A percentile compares a stretch with the other conserved stretches of the same genome.
Conservation (phyloP, 2,888 invertebrate species). For the Myopa testacea region DNA sequence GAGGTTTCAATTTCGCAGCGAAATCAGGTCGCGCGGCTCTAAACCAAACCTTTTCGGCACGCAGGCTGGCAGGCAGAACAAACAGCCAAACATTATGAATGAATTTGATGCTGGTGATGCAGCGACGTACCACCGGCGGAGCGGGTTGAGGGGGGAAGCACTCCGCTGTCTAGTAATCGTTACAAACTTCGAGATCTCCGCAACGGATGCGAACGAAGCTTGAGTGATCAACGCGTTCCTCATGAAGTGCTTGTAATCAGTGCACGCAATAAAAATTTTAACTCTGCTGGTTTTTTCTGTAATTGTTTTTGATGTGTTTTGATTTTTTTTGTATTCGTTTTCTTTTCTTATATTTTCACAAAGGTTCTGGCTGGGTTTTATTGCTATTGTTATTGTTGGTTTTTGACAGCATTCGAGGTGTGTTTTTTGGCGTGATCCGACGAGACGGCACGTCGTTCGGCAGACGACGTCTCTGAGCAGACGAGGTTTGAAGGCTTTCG, state of each 20-base stretch:
- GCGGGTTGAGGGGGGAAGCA: neutral
- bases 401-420: constrained; percentile 52
- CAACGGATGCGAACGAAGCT: neutral
- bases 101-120: constrained; percentile 24
- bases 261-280: constrained; percentile 61
- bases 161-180: neutral
- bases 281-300: constrained; percentile 45
- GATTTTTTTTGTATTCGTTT: neutral
- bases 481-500: constrained; percentile 25
- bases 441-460: constrained; percentile 55
- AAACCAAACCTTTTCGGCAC: neutral
- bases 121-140: neutral
- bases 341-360: constrained; percentile 2
- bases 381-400: constrained; percentile 32
- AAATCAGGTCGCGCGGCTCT: constrained; percentile 36
- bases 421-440: constrained; percentile 55
- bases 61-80: neutral
- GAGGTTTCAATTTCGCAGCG: constrained; percentile 31
- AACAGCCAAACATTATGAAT: constrained; percentile 36
- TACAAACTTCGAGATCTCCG: neutral
- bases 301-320: neutral
- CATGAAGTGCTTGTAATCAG: constrained; percentile 56
- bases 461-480: constrained; percentile 14
- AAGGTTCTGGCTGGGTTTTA: constrained; percentile 22
- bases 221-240: constrained; percentile 47